phyloP scores from a whole-genome alignment of 1,140 invertebrate genomes.

The Chironomus tepperi region DNA sequence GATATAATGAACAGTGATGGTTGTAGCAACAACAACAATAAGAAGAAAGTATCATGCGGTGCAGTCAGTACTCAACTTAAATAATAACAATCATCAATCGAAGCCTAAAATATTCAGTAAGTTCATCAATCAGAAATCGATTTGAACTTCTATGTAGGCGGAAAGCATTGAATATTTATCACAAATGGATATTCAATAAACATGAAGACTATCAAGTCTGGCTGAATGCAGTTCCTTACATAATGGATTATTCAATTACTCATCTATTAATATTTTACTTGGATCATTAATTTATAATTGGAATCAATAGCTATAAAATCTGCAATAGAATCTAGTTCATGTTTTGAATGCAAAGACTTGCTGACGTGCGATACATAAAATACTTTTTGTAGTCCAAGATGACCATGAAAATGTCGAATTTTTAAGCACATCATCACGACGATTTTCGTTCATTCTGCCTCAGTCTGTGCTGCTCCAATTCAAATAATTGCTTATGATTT shows the following conservation, averaged over 20 bases:
- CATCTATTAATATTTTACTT: too few relatives aligned
- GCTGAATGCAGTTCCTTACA: too few relatives aligned
- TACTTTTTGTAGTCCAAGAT: neutral
- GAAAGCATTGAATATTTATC: neutral
- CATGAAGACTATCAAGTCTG: too few relatives aligned
- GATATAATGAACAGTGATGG: neutral
- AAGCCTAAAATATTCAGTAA: neutral
- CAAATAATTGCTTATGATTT: too few relatives aligned
- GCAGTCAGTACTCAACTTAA: neutral
- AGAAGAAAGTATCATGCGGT: neutral
- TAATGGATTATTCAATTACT: too few relatives aligned
- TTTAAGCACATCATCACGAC: conserved; percentile 18
- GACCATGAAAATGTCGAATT: neutral
- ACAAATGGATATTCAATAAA: too few relatives aligned
- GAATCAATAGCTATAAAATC: neutral
- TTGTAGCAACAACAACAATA: neutral
- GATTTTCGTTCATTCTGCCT: neutral
- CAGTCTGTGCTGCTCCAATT: neutral
- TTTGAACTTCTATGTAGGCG: neutral
- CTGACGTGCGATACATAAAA: neutral
- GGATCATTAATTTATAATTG: neutral
- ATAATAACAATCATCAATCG: neutral
- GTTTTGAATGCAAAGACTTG: neutral
- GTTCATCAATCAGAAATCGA: neutral
- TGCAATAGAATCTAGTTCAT: neutral